A percentile compares a stretch with the other conserved stretches of the same genome.
These are phyloP conservation scores for Hypselothyrea guttata DNA, from an alignment of 2,888 invertebrate genomes.

Conservation along the genomic window DNA sequence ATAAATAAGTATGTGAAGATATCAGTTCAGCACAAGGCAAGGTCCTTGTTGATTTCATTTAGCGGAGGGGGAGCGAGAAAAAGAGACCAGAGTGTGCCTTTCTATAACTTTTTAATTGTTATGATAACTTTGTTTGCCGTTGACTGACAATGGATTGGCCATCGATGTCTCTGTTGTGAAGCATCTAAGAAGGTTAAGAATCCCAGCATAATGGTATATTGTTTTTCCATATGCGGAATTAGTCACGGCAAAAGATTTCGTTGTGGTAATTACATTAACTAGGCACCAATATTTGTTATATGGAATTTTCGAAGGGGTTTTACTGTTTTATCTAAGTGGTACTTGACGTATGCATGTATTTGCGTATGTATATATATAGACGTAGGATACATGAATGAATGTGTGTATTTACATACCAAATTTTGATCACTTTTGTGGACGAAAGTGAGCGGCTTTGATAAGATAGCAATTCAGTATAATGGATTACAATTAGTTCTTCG, in stretches of 20 bases:
- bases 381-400: too few species aligned
- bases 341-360: slow-evolving; percentile 32
- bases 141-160: slow-evolving; percentile 13
- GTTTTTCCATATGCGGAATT: slow-evolving; percentile 43
- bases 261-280: slow-evolving; percentile 15
- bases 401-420: slow-evolving; percentile 14
- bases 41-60: slow-evolving; percentile 1
- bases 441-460: slow-evolving; percentile 19
- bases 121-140: slow-evolving; percentile 45
- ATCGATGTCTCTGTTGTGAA: slow-evolving; percentile 1
- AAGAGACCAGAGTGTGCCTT: slow-evolving; percentile 19
- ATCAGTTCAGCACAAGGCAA: background rate
- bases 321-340: slow-evolving; percentile 49
- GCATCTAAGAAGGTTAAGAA: slow-evolving; percentile 4
- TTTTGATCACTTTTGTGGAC: slow-evolving; percentile 17
- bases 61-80: slow-evolving; percentile 14
- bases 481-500: slow-evolving; percentile 25
- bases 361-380: background rate
- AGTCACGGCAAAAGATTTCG: slow-evolving; percentile 32
- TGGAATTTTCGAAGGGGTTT: slow-evolving; percentile 40
- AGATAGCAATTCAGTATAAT: slow-evolving; percentile 37
- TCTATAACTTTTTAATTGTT: slow-evolving; percentile 60
- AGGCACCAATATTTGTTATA: background rate
- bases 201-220: slow-evolving; percentile 19
- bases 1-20: background rate